Evolutionary conservation across 2,797 vertebrate genomes (phyloP).

Genomic region (Gambelia wislizenii): DNA sequence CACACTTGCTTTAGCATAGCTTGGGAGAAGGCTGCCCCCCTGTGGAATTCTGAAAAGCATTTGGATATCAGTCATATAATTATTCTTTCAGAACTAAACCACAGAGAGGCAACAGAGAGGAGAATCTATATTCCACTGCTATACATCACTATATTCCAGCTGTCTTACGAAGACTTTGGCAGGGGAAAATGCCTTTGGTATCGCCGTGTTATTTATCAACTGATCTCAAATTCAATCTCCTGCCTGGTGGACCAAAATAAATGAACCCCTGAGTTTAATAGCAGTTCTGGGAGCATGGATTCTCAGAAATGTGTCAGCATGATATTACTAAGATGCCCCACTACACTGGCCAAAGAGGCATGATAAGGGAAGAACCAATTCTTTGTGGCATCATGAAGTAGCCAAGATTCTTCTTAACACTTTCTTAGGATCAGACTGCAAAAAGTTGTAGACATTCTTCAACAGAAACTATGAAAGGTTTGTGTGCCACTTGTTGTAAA

Average conservation of each 20-base stretch:
- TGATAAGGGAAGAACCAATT: background rate
- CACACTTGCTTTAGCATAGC: constrained; percentile 14
- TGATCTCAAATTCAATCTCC: background rate
- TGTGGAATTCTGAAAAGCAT: constrained; percentile 50
- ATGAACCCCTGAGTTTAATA: background rate
- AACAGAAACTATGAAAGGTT: no score
- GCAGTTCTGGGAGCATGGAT: background rate
- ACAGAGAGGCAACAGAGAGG: background rate
- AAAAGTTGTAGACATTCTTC: background rate
- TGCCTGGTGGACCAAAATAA: background rate
- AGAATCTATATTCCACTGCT: background rate
- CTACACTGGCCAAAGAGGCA: background rate
- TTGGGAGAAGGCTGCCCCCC: constrained; percentile 71
- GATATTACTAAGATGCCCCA: background rate
- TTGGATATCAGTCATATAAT: background rate
- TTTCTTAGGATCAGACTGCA: background rate
- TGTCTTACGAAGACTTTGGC: background rate
- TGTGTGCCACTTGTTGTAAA: background rate
- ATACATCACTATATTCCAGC: background rate
- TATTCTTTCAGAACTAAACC: background rate
- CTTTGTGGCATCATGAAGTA: no score
- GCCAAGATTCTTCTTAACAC: background rate
- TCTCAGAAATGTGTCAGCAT: background rate
- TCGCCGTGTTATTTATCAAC: background rate
- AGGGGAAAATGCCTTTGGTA: background rate